phyloP scores from a whole-genome alignment of 2,113 vertebrate genomes.

The Passer montanus region DNA sequence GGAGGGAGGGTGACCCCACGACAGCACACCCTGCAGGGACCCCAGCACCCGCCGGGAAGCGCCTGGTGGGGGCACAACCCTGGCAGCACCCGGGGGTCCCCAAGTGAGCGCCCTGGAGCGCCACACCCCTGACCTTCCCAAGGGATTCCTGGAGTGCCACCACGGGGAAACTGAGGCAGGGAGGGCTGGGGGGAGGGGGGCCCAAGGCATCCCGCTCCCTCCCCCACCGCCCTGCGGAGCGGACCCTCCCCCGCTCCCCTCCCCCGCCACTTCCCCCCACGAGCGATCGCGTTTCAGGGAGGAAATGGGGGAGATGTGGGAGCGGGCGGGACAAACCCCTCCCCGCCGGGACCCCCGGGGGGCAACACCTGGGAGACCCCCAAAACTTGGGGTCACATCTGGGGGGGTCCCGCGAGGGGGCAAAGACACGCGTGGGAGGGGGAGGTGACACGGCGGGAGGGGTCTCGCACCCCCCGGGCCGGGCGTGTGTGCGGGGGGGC shows the following conservation, averaged over 20 bases:
- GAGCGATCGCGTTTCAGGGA: neutral
- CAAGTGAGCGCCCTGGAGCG: rapidly evolving
- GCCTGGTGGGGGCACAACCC: neutral
- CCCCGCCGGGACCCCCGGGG: neutral
- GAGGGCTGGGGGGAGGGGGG: neutral
- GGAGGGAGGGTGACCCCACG: neutral
- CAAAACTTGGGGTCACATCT: neutral
- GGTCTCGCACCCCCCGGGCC: neutral
- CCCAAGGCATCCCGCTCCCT: neutral
- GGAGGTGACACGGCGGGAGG: neutral
- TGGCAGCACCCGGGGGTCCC: neutral
- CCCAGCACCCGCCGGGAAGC: neutral
- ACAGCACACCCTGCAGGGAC: neutral
- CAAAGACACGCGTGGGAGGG: neutral
- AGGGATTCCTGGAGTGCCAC: neutral
- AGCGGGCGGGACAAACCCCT: neutral
- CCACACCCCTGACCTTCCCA: neutral
- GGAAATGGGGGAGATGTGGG: neutral
- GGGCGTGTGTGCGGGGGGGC: neutral
- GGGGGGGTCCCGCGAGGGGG: neutral
- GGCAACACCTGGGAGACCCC: neutral
- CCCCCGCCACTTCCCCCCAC: neutral
- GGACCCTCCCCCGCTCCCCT: neutral
- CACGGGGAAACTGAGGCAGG: neutral
- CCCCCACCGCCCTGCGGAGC: neutral